These are phyloP conservation scores for Sacculina carcini DNA, from an alignment of 2,888 invertebrate species.

Conservation along the genomic window DNA sequence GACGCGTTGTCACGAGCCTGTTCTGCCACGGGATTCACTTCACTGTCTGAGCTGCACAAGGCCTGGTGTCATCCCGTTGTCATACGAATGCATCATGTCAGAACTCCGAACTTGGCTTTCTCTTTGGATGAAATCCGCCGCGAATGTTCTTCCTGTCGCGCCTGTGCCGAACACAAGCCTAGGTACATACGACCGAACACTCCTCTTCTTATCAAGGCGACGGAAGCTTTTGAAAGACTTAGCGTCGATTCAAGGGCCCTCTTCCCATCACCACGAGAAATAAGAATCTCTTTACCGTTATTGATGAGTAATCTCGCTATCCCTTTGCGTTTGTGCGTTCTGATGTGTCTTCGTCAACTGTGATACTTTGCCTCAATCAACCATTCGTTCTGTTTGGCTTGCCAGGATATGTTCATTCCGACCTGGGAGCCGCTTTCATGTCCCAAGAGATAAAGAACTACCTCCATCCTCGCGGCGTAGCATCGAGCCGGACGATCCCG, in stretches of 20 bases:
- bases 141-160: too few relatives aligned
- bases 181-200: neutral
- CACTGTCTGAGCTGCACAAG: neutral
- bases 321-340: conserved; percentile 14
- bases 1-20: neutral
- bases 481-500: conserved; percentile 12
- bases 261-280: conserved; percentile 11
- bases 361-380: conserved; percentile 10
- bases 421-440: conserved; percentile 14
- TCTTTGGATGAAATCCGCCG: too few relatives aligned
- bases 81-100: neutral
- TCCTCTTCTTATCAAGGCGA: conserved; percentile 12
- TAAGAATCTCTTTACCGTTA: conserved; percentile 11
- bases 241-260: conserved; percentile 14
- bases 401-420: conserved; percentile 12
- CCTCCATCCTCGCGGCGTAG: conserved; percentile 7
- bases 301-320: conserved; percentile 14
- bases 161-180: too few relatives aligned
- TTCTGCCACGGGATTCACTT: neutral
- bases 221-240: conserved; percentile 12
- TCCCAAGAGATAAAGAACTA: conserved; percentile 10
- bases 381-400: conserved; percentile 12
- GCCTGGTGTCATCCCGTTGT: neutral
- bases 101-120: too few relatives aligned
- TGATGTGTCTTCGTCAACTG: conserved; percentile 10